Conservation (phyloP, 2,888 invertebrate genomes). For the Drosophila testacea region DNA sequence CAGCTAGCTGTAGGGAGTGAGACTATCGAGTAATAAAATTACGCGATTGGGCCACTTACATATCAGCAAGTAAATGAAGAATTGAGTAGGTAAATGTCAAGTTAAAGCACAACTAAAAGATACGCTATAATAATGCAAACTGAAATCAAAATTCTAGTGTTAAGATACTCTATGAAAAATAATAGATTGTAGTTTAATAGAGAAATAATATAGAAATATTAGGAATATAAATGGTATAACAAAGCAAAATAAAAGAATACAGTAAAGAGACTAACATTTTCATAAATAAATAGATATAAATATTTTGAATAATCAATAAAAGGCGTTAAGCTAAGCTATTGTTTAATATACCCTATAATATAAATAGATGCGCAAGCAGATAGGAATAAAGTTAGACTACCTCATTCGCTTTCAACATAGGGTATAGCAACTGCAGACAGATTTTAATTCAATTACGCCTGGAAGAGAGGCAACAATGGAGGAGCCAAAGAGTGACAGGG, state of each 20-base stretch:
- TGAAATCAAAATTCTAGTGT: not conserved
- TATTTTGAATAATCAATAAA: too few species aligned
- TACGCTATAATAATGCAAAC: not conserved
- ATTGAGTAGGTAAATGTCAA: not conserved
- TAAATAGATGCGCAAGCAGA: too few species aligned
- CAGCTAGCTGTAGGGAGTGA: not conserved
- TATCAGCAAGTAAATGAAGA: slow-evolving; percentile 27
- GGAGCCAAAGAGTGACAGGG: too few species aligned
- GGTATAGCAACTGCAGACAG: slow-evolving; percentile 25
- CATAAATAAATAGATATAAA: too few species aligned
- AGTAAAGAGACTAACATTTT: too few species aligned
- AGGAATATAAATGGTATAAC: too few species aligned
- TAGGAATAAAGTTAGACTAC: not conserved
- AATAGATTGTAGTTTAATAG: too few species aligned
- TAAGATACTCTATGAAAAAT: too few species aligned
- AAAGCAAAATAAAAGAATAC: too few species aligned
- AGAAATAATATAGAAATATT: too few species aligned
- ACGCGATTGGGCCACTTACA: slow-evolving; percentile 38
- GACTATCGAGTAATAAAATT: slow-evolving; percentile 42
- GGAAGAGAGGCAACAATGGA: not conserved
- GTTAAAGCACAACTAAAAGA: not conserved
- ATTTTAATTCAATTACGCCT: slow-evolving; percentile 48
- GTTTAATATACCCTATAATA: too few species aligned
- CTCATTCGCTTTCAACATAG: not conserved
- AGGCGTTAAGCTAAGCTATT: too few species aligned